A percentile compares a stretch with the other conserved stretches of the same genome.
Conservation (phyloP, 2,797 vertebrate species). For the Sus cebifrons region DNA sequence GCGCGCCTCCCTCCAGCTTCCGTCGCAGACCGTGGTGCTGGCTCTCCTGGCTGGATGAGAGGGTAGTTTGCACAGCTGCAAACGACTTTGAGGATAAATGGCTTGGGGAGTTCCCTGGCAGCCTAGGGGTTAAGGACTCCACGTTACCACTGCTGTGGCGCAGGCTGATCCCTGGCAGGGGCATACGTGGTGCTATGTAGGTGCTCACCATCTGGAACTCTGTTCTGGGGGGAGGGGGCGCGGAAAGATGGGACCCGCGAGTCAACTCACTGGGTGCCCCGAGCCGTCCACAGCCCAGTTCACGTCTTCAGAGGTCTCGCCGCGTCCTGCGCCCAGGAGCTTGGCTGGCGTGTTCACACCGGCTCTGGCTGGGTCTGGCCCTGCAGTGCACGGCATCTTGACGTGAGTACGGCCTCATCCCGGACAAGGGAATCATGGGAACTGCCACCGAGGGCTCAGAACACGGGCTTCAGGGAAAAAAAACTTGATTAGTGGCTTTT, state of each 20-base stretch:
- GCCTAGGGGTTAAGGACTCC: too few species aligned
- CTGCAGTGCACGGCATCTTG: background rate
- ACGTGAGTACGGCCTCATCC: background rate
- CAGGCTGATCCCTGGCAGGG: too few species aligned
- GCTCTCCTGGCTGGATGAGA: background rate
- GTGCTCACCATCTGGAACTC: too few species aligned
- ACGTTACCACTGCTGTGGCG: too few species aligned
- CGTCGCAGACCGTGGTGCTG: background rate
- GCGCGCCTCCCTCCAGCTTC: background rate
- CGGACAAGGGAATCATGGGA: background rate
- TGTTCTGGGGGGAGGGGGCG: too few species aligned
- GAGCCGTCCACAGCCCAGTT: too few species aligned
- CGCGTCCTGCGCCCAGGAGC: accelerated
- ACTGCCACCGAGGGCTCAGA: background rate
- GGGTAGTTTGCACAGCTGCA: background rate
- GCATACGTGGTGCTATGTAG: accelerated
- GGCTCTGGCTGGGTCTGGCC: background rate
- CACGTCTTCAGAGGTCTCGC: background rate
- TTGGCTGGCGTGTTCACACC: accelerated
- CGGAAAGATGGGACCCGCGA: too few species aligned
- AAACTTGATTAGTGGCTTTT: background rate
- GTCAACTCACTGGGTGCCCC: accelerated
- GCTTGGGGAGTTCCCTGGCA: too few species aligned
- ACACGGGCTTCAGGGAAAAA: background rate
- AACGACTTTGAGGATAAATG: background rate